Percentiles rank a stretch among this genome's conserved stretches.
Evolutionary conservation across 2,797 vertebrate species (phyloP).

Genomic region (Rachycentron canadum): DNA sequence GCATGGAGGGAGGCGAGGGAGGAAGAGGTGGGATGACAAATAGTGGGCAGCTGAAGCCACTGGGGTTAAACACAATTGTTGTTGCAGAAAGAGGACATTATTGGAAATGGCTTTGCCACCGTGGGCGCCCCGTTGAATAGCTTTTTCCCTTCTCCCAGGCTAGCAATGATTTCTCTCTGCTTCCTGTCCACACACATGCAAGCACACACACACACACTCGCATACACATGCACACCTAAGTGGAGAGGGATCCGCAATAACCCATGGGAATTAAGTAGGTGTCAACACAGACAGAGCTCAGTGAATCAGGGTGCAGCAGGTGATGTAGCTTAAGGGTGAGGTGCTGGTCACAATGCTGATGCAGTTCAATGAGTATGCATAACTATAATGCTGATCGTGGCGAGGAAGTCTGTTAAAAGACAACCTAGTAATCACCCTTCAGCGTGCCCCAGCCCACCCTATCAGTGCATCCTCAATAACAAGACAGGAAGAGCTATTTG

Average conservation of each 20-base stretch:
- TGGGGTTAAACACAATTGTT: slow-evolving; percentile 88
- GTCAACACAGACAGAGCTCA: slow-evolving; percentile 69
- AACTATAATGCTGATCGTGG: slow-evolving; percentile 60
- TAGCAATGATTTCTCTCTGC: slow-evolving; percentile 77
- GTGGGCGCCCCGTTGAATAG: slow-evolving; percentile 82
- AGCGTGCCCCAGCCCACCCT: slow-evolving; percentile 63
- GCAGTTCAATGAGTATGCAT: slow-evolving; percentile 61
- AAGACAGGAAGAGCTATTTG: slow-evolving; percentile 74
- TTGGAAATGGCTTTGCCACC: slow-evolving; percentile 86
- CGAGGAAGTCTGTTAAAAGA: slow-evolving; percentile 67
- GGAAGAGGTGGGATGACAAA: slow-evolving; percentile 81
- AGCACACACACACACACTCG: slow-evolving; percentile 23
- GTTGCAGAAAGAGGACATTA: slow-evolving; percentile 87
- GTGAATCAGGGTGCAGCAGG: slow-evolving; percentile 60
- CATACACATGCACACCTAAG: slow-evolving; percentile 50
- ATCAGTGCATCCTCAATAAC: slow-evolving; percentile 72
- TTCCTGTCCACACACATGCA: slow-evolving; percentile 36
- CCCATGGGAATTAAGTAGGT: slow-evolving; percentile 70
- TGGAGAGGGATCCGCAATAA: slow-evolving; percentile 64
- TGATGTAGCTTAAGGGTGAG: slow-evolving; percentile 62
- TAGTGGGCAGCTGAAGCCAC: slow-evolving; percentile 82
- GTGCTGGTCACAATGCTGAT: slow-evolving; percentile 49
- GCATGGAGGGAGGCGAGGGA: slow-evolving; percentile 60
- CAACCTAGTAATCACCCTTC: slow-evolving; percentile 67
- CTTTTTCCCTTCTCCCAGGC: slow-evolving; percentile 76